These are phyloP conservation scores for Nemapogon koenigi DNA, from an alignment of 2,888 invertebrate species.

Conservation along the genomic window DNA sequence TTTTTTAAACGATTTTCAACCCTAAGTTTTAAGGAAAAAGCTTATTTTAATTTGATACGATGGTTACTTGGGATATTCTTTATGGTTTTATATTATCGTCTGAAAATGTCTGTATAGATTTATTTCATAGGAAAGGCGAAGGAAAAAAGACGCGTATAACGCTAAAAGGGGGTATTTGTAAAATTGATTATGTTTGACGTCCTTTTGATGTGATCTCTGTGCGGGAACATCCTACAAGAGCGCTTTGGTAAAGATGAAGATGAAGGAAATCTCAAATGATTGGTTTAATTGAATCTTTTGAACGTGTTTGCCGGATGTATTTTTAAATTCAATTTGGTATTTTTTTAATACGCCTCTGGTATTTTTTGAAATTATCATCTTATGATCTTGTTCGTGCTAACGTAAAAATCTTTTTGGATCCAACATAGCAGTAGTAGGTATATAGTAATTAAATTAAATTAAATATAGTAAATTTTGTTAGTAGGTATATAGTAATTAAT, in stretches of 20 bases:
- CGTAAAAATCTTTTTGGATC: no score
- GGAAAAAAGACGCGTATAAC: slow-evolving; percentile 34
- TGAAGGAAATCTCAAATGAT: slow-evolving; percentile 32
- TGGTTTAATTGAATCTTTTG: slow-evolving; percentile 47
- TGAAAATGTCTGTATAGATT: slow-evolving; percentile 38
- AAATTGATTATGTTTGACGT: slow-evolving; percentile 60
- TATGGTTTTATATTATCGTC: slow-evolving; percentile 17
- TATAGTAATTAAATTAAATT: no score
- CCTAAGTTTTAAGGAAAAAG: background rate
- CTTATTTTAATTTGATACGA: background rate
- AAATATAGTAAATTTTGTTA: no score
- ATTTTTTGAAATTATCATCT: no score
- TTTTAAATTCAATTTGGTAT: no score
- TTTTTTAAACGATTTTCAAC: background rate
- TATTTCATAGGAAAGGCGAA: slow-evolving; percentile 34
- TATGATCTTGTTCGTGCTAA: no score
- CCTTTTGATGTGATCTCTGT: slow-evolving; percentile 43
- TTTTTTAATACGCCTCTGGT: no score
- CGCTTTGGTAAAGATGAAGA: slow-evolving; percentile 3
- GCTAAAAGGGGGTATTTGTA: slow-evolving; percentile 42
- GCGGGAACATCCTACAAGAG: slow-evolving; percentile 5
- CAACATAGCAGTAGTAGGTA: no score
- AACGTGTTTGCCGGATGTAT: no score
- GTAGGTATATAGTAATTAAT: no score
- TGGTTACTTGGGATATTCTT: slow-evolving; percentile 12